Conservation (phyloP, 2,113 vertebrate species). For the Leptobrachium leishanense region DNA sequence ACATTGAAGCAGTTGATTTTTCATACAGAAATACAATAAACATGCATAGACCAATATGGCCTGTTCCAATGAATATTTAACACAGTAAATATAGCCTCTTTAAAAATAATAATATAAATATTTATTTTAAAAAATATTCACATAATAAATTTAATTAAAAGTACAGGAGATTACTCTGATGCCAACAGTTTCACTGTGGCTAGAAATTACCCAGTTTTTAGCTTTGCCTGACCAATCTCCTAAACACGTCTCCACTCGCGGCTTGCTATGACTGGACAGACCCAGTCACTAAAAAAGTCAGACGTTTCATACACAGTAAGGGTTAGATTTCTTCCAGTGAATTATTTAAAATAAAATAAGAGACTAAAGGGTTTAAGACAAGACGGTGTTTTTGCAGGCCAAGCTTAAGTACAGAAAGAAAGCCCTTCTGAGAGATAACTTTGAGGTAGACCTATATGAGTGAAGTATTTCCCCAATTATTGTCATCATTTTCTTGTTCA, state of each 20-base stretch:
- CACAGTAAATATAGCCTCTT: constrained; percentile 82
- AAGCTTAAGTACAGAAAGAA: constrained; percentile 51
- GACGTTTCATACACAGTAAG: constrained; percentile 17
- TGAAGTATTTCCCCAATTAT: constrained; percentile 62
- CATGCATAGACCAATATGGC: constrained; percentile 87
- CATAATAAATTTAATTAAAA: constrained; percentile 64
- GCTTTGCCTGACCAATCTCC: constrained; percentile 56
- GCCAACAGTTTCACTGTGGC: constrained; percentile 62
- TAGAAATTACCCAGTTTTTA: constrained; percentile 60
- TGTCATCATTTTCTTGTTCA: constrained; percentile 60
- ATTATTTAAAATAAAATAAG: constrained; percentile 40
- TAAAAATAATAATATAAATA: constrained; percentile 73
- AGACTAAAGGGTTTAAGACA: constrained; percentile 10
- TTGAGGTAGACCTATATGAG: constrained; percentile 73
- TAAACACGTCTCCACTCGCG: constrained; percentile 60
- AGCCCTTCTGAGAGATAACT: constrained; percentile 65
- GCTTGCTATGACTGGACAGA: constrained; percentile 51
- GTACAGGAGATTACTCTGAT: constrained; percentile 63
- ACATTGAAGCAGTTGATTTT: constrained; percentile 76
- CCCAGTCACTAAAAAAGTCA: constrained; percentile 47
- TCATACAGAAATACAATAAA: constrained; percentile 88
- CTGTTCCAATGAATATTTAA: constrained; percentile 70
- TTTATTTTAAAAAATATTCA: constrained; percentile 66
- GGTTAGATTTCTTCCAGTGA: constrained; percentile 49
- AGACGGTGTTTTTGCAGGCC: constrained; percentile 52